These are phyloP conservation scores for Laticauda laticaudata DNA, from an alignment of 2,113 vertebrate genomes.

Conservation along the genomic window DNA sequence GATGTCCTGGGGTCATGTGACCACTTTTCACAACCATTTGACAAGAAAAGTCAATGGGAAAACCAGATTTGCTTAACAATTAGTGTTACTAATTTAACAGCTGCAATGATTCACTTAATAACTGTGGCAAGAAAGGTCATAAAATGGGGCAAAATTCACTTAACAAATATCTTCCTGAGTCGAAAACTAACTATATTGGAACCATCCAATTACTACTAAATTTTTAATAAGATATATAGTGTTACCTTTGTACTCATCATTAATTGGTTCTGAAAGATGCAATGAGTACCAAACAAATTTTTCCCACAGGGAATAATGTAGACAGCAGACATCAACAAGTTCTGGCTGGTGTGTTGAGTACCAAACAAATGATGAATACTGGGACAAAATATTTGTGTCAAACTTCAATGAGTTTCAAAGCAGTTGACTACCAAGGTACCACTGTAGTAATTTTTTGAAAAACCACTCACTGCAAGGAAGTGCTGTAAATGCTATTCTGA, in stretches of 20 bases:
- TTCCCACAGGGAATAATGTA: background rate
- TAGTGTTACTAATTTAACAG: too few relatives aligned
- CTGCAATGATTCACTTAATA: too few relatives aligned
- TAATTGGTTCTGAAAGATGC: background rate
- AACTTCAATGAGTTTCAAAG: background rate
- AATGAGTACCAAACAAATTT: background rate
- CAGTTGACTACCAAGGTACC: background rate
- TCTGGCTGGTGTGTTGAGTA: background rate
- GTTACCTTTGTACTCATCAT: background rate
- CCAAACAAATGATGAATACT: background rate
- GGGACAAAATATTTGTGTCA: background rate
- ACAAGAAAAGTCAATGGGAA: too few relatives aligned
- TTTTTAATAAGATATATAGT: background rate
- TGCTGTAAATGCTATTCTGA: background rate
- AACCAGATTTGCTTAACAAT: too few relatives aligned
- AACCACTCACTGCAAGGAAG: background rate
- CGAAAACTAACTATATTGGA: background rate
- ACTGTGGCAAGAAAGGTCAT: too few relatives aligned
- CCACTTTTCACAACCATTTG: too few relatives aligned
- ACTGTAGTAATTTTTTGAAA: background rate
- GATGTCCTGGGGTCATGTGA: too few relatives aligned
- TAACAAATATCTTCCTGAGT: too few relatives aligned
- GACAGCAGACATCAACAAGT: background rate
- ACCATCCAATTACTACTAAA: background rate
- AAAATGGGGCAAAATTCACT: too few relatives aligned